Evolutionary conservation across 2,113 vertebrate species (phyloP), one percentile per base, ranked within the genome.

Genomic region (Galbula dea): DNA sequence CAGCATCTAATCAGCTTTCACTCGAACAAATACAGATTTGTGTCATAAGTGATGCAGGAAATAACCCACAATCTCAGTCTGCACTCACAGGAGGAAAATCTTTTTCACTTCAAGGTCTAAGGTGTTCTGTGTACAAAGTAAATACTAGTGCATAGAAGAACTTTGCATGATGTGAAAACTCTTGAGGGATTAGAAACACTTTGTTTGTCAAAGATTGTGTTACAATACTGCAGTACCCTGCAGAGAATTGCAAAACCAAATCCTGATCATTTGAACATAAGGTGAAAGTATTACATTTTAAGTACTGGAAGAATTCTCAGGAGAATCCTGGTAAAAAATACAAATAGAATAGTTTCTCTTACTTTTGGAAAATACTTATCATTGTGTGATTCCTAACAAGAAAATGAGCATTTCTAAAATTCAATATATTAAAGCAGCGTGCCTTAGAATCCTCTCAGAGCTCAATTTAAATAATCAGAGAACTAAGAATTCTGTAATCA

Each of bases 1-100:
- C 43, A 65, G 48, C 45, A 73, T 76, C 66, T 94, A 82, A 95
- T 69, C 91, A 93, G 82, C 72, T 83, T 88, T 80, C 51, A 88
- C 34, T 54, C 55, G 57, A 73, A 80, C n/a, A 81, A 92, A 67
- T n/a, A 61, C 24, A 80, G 92, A 88, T 88, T 59, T 91, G 68
- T 72, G 75, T 66, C 58, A 29, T 7, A 91, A 89, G n/a, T 21
- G 57, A 59, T 76, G 57, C 32, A 95, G 72, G 61, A 91, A 84
- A 92, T 29, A 83, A 80, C 58, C 26, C 58, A 71, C 43, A 54
- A 5, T 48, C 75, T 94, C 76, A 58, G 8, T 88, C 75, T 58
- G 55, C 32, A 2, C 37, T 39, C 3, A 2, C 34, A 36, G n/a
- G 30, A 88, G n/a, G 87, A 34, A 37, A 49, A 36, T 27, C n/a